Conservation (phyloP, 2,888 invertebrate genomes). For the Lomographa bimaculata region DNA sequence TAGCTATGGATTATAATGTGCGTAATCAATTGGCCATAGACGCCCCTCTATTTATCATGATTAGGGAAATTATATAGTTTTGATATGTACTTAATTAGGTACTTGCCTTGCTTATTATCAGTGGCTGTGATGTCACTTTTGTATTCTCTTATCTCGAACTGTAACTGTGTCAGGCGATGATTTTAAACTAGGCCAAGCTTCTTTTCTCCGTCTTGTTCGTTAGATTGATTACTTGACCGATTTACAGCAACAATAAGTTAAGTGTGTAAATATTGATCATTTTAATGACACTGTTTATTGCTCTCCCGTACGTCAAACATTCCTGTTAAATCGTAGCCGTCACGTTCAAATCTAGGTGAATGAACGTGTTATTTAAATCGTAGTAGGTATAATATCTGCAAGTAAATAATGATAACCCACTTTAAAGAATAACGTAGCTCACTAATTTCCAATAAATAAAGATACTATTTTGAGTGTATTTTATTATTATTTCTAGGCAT, state of each 20-base stretch:
- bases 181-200: conserved; percentile 42
- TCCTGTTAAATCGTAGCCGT: not conserved
- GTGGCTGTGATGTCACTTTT: conserved; percentile 21
- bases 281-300: not conserved
- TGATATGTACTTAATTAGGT: too few relatives aligned
- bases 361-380: not conserved
- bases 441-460: too few relatives aligned
- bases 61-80: too few relatives aligned
- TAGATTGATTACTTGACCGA: conserved; percentile 18
- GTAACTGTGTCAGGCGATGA: conserved; percentile 36
- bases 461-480: too few relatives aligned
- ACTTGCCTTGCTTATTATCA: too few relatives aligned
- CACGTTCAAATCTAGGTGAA: not conserved
- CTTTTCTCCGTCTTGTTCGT: conserved; percentile 20
- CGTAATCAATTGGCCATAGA: conserved; percentile 16
- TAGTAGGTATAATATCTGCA: too few relatives aligned
- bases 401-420: not conserved
- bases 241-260: too few relatives aligned
- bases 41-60: conserved; percentile 8
- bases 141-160: conserved; percentile 6
- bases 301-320: not conserved
- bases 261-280: conserved; percentile 2
- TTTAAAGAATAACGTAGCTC: not conserved
- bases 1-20: conserved; percentile 9
- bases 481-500: too few relatives aligned